These are phyloP conservation scores for Stenoptilia bipunctidactyla DNA, from an alignment of 2,888 invertebrate species.

Conservation along the genomic window DNA sequence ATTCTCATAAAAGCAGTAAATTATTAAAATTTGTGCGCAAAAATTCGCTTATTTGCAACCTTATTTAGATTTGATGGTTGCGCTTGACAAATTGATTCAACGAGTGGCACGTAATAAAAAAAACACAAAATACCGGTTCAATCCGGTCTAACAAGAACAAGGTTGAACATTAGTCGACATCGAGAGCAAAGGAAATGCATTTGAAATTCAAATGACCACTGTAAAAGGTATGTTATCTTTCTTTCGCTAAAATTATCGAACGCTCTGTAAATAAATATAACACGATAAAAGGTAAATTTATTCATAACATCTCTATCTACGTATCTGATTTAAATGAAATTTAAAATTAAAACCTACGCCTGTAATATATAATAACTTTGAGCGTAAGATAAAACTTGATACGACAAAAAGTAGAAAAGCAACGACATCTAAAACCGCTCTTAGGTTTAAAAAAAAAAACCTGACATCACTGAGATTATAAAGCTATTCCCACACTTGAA, in stretches of 20 bases:
- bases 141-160: conserved; percentile 37
- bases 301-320: not conserved
- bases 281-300: not conserved
- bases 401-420: conserved; percentile 1
- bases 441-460: conserved; percentile 13
- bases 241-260: not conserved
- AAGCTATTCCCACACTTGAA: conserved; percentile 47
- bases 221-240: not conserved
- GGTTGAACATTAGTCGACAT: conserved; percentile 3
- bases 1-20: not conserved
- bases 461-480: conserved; percentile 44
- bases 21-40: conserved; percentile 15
- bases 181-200: conserved; percentile 1
- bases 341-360: not conserved
- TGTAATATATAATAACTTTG: not conserved
- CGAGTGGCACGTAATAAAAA: conserved; percentile 45
- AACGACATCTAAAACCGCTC: conserved; percentile 1
- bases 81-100: conserved; percentile 33
- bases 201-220: not conserved
- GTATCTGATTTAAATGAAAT: not conserved
- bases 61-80: conserved; percentile 26
- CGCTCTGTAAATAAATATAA: not conserved
- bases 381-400: not conserved
- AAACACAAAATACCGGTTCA: conserved; percentile 37
- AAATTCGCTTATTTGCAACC: conserved; percentile 29